Evolutionary conservation across 2,113 vertebrate genomes (phyloP).

Genomic region (Uropsilus gracilis): DNA sequence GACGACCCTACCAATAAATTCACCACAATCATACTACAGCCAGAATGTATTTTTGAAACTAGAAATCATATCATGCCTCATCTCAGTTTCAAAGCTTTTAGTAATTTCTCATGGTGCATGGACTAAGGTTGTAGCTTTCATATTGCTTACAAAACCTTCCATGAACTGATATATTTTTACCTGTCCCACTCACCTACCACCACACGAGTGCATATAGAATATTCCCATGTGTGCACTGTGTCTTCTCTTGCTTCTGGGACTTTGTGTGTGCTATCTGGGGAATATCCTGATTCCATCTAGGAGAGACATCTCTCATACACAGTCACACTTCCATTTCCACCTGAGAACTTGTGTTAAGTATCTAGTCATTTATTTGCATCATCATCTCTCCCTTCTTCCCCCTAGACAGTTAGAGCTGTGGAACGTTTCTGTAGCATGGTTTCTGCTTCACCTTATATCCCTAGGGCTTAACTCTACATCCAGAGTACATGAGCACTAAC

Average conservation of each 20-base stretch:
- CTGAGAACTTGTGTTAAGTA: neutral
- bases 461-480: neutral
- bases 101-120: neutral
- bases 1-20: neutral
- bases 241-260: neutral
- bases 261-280: neutral
- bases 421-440: neutral
- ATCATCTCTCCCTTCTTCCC: neutral
- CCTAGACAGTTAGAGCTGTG: neutral
- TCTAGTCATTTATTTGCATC: neutral
- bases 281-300: accelerated
- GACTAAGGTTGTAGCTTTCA: neutral
- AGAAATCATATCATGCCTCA: neutral
- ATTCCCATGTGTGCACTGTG: neutral
- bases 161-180: neutral
- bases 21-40: neutral
- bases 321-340: neutral
- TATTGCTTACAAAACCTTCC: neutral
- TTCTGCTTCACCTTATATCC: neutral
- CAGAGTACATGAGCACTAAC: neutral
- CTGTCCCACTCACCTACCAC: neutral
- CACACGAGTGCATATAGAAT: neutral
- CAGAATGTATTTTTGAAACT: neutral
- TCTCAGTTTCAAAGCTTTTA: neutral
- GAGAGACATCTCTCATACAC: neutral